Evolutionary conservation across 2,888 invertebrate genomes (phyloP), one percentile per base, ranked within the genome.

Genomic region (Cryptophagus acutangulus): DNA sequence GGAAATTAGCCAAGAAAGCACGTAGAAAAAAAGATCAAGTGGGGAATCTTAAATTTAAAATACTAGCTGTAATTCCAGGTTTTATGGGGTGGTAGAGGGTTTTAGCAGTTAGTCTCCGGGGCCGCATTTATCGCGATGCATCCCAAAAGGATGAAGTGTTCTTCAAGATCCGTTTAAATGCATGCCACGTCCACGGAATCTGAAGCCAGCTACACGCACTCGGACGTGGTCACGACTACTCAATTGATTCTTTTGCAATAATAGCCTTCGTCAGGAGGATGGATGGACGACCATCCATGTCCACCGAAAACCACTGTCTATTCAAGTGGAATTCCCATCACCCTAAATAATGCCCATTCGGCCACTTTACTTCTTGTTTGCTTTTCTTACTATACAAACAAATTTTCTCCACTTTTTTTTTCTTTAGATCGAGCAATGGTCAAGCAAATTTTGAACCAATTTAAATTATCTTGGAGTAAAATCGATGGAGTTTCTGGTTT

Each of bases 11-110:
- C 44, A 38, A 33, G 35, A 35, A 44, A 43, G 43, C 48, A 48
- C 52, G 42, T 46, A 48, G 41, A 41, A 52, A 54, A n/a, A 50
- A 50, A 45, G 48, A 49, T 44, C 42, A 42, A 45, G 48, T 31
- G 33, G 42, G 45, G 41, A 38, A 42, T 45, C 46, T 47, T 54
- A 54, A 55, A 54, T 55, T 53, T 52, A 48, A 51, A 50, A 48
- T 42, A 45, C 46, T 45, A 35, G 50, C 38, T 46, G 55, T 52
- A 50, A 55, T 51, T 50, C 43, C 37, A 33, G 35, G 42, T 43
- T 49, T 54, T 44, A 49, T 50, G 40, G 43, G 44, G 39, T 44
- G 47, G 44, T 34, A 36, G 20, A 14, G 25, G 12, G 14, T 36
- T 13, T 14, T 14, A 18, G n/a, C 33, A 20, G 35, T 35, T 33